Percentiles rank a stretch among this genome's conserved stretches.
Conservation (phyloP, 2,113 vertebrate genomes). For the Leucopsar rothschildi region DNA sequence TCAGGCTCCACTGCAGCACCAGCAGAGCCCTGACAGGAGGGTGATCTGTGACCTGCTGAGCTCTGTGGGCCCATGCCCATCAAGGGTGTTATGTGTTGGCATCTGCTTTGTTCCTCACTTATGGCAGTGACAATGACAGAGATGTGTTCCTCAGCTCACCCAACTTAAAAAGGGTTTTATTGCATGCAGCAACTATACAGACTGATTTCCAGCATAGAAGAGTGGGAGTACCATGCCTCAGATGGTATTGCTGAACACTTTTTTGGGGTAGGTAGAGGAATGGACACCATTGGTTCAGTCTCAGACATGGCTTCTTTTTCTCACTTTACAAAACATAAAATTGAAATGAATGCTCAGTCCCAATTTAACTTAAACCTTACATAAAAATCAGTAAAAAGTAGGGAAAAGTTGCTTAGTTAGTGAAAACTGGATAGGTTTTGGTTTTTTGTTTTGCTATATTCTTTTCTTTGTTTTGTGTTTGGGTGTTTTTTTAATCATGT, state of each 20-base stretch:
- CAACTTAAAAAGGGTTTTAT: rapidly evolving
- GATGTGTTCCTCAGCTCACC: not conserved
- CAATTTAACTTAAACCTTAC: not conserved
- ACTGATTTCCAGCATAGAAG: not conserved
- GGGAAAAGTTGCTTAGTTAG: not conserved
- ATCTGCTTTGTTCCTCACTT: not conserved
- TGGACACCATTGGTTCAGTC: not conserved
- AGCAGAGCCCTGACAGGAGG: not conserved
- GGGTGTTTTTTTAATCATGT: not conserved
- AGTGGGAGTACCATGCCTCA: not conserved
- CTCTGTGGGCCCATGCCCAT: not conserved
- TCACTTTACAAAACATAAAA: not conserved
- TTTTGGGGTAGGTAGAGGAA: not conserved
- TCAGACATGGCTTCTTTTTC: not conserved
- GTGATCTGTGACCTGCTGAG: not conserved
- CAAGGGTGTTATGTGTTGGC: rapidly evolving
- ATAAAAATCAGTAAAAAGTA: not conserved
- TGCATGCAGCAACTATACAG: rapidly evolving
- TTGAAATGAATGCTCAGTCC: not conserved
- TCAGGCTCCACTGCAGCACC: not conserved
- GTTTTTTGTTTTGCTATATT: not conserved
- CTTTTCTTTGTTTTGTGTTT: not conserved
- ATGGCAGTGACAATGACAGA: not conserved
- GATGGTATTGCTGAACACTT: not conserved
- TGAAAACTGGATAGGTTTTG: not conserved